These are phyloP conservation scores for Pseudomugil gertrudae DNA, from an alignment of 2,797 vertebrate genomes.

Conservation along the genomic window DNA sequence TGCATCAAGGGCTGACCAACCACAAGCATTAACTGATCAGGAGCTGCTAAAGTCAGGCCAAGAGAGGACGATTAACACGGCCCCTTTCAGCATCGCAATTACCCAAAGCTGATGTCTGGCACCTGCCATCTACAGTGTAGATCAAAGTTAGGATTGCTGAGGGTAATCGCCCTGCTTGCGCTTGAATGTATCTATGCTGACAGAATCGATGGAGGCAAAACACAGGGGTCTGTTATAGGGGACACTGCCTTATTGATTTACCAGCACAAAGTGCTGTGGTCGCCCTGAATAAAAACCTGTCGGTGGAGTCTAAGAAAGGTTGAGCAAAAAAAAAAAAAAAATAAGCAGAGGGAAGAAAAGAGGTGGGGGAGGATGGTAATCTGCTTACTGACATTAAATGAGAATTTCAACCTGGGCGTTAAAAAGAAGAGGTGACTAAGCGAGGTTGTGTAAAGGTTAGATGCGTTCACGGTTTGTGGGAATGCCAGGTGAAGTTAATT, in stretches of 20 bases:
- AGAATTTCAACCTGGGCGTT: constrained; percentile 62
- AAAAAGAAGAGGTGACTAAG: constrained; percentile 68
- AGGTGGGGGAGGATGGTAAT: constrained; percentile 28
- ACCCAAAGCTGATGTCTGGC: constrained; percentile 77
- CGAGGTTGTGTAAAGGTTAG: constrained; percentile 76
- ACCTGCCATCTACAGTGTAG: constrained; percentile 73
- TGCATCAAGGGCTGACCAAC: constrained; percentile 11
- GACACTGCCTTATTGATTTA: constrained; percentile 80
- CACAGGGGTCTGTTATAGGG: constrained; percentile 81
- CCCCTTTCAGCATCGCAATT: constrained; percentile 71
- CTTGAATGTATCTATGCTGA: constrained; percentile 76
- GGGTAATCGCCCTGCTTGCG: constrained; percentile 73
- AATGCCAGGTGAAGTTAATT: constrained; percentile 76
- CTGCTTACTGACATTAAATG: constrained; percentile 71
- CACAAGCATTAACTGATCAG: constrained; percentile 34
- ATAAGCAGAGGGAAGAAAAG: not conserved
- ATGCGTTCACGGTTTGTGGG: constrained; percentile 54
- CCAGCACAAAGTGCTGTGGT: constrained; percentile 68
- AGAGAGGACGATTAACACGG: constrained; percentile 61
- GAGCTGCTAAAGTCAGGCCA: constrained; percentile 37
- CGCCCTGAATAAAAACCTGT: constrained; percentile 72
- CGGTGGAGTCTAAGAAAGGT: constrained; percentile 43
- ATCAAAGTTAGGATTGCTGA: constrained; percentile 72
- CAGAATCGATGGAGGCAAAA: constrained; percentile 80
- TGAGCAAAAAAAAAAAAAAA: constrained; percentile 15